These are phyloP conservation scores for Agriopis leucophaearia DNA, from an alignment of 2,888 invertebrate species.

Conservation along the genomic window DNA sequence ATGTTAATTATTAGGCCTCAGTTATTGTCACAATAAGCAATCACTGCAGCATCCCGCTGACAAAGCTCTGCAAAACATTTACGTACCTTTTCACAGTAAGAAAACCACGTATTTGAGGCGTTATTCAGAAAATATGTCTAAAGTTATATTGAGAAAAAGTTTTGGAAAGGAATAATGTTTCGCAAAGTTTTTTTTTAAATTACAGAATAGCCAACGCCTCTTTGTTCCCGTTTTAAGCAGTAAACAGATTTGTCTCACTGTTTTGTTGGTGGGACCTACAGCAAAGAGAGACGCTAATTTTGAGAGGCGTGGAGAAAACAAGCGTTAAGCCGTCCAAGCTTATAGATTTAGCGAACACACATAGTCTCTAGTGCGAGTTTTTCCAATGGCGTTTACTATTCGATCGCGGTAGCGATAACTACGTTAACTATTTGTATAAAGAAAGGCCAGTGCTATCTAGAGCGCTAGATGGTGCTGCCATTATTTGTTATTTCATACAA, in stretches of 20 bases:
- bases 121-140: not conserved
- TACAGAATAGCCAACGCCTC: not conserved
- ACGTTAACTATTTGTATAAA: too few species aligned
- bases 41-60: slow-evolving; percentile 64
- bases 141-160: slow-evolving; percentile 12
- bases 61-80: slow-evolving; percentile 46
- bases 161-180: not conserved
- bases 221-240: slow-evolving; percentile 20
- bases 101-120: slow-evolving; percentile 8
- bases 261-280: slow-evolving; percentile 33
- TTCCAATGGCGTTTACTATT: too few species aligned
- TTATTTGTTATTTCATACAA: too few species aligned
- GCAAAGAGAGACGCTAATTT: slow-evolving; percentile 20
- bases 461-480: too few species aligned
- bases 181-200: not conserved
- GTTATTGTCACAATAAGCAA: slow-evolving; percentile 71
- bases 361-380: not conserved
- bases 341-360: not conserved
- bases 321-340: not conserved
- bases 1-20: slow-evolving; percentile 74
- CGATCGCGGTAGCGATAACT: too few species aligned
- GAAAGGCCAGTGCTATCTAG: too few species aligned
- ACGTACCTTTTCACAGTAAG: slow-evolving; percentile 44
- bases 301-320: not conserved
- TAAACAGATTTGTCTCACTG: slow-evolving; percentile 29